Conservation (phyloP, 2,888 invertebrate genomes). For the Machimus rusticus region DNA sequence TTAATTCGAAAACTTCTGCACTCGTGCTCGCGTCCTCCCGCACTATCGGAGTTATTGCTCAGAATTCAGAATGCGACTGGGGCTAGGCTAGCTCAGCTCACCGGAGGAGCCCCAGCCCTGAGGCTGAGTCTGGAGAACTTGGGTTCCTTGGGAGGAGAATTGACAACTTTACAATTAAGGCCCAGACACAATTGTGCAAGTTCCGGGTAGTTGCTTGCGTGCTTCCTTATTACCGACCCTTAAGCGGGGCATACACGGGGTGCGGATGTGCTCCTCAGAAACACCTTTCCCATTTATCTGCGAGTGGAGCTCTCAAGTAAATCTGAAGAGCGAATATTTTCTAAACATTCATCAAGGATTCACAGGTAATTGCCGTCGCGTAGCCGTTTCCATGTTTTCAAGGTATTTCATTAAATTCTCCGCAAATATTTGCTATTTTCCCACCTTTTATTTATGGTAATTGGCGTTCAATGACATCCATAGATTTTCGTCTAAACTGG, state of each 20-base stretch:
- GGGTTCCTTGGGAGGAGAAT: neutral
- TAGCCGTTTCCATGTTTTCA: neutral
- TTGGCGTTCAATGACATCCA: conserved; percentile 29
- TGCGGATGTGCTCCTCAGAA: neutral
- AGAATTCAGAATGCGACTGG: neutral
- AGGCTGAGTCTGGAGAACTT: neutral
- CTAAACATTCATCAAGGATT: neutral
- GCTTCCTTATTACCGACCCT: neutral
- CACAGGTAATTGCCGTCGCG: neutral
- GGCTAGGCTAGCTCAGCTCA: neutral
- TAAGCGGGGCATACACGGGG: neutral
- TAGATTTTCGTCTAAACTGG: conserved; percentile 11
- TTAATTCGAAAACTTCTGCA: conserved; percentile 30
- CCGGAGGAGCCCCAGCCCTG: neutral
- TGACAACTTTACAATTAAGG: neutral
- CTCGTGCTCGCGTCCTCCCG: neutral
- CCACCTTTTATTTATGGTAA: conserved; percentile 37
- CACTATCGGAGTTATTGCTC: neutral
- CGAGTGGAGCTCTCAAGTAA: neutral
- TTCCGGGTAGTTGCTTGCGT: neutral
- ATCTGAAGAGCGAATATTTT: neutral
- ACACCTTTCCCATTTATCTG: neutral
- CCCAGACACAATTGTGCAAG: neutral
- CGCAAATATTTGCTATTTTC: conserved; percentile 20
- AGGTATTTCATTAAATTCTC: conserved; percentile 32